phyloP scores from a whole-genome alignment of 37 sponge, comb jelly and placozoan genomes.

The Crambe crambe region DNA sequence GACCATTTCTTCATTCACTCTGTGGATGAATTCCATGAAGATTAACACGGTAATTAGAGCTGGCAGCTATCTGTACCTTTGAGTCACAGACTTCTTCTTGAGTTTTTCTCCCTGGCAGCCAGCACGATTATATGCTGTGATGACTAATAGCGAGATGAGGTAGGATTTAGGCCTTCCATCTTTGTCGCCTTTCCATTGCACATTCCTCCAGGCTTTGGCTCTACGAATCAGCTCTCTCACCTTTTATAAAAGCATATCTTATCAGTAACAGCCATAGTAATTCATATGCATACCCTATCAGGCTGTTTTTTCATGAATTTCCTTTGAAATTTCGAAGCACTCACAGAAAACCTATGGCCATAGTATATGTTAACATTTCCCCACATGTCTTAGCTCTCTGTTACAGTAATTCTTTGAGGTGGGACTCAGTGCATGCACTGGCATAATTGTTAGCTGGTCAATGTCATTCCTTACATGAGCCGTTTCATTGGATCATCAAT shows the following conservation, averaged over 20 bases:
- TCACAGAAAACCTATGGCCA: conserved; percentile 7
- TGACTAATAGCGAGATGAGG: conserved; percentile 38
- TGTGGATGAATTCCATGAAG: no score
- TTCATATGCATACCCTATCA: background rate
- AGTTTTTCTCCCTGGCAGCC: background rate
- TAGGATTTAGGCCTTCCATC: conserved; percentile 50
- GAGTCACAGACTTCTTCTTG: no score
- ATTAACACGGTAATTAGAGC: background rate
- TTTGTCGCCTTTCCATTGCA: background rate
- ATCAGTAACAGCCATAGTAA: background rate
- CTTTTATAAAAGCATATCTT: background rate
- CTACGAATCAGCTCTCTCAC: conserved; percentile 45
- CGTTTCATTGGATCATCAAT: conserved; percentile 1
- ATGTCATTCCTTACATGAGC: background rate
- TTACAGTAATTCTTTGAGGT: no score
- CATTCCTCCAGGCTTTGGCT: conserved; percentile 68
- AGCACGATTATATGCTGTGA: conserved; percentile 13
- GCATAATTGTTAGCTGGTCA: no score
- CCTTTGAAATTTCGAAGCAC: conserved; percentile 48
- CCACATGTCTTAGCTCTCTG: no score
- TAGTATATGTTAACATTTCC: no score
- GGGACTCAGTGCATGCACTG: no score
- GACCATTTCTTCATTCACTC: no score
- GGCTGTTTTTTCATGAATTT: conserved; percentile 25
- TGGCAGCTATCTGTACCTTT: no score